Evolutionary conservation across 2,888 invertebrate genomes (phyloP), one percentile per base, ranked within the genome.

Genomic region (Philopedon plagiatum): DNA sequence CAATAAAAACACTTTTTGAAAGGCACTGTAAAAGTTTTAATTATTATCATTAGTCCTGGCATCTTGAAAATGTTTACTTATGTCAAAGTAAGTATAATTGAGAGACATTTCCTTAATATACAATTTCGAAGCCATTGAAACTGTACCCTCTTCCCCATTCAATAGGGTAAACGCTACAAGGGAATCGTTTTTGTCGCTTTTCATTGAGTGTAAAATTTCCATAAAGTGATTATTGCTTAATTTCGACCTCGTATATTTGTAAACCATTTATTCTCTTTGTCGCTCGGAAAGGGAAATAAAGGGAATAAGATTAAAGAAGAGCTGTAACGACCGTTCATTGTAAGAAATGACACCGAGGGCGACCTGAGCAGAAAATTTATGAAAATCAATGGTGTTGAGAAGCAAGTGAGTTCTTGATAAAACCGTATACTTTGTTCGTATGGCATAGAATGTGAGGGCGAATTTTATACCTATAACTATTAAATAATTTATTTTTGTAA

Each of bases 191-290:
- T 54, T 64, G 46, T 57, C 57, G 57, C 63, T 68, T 68, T 69
- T 75, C 70, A 73, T 75, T 73, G 76, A 74, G 72, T 75, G 68
- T 73, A 76, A 76, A 78, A 80, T 80, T 78, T 78, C 77, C 81
- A 80, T 81, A 81, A 81, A 78, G 77, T 79, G 79, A 80, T 80
- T 80, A 80, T 78, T 79, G 79, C 78, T 78, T 79, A 77, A 79
- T 80, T 78, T 78, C 76, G 68, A 71, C 71, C 67, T 71, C 66
- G 71, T 76, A 76, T 77, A 75, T 76, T 78, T 71, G 68, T 76
- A 69, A 71, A 77, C 73, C 74, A 74, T 76, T 77, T 75, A 75
- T 77, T 76, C 67, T 57, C 62, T 62, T 56, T 62, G 60, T 49
- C 51, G 23, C 61, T 46, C 37, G 56, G 51, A 66, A 37, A 51